phyloP scores from a whole-genome alignment of 2,888 invertebrate species.

The Sturmia bella region DNA sequence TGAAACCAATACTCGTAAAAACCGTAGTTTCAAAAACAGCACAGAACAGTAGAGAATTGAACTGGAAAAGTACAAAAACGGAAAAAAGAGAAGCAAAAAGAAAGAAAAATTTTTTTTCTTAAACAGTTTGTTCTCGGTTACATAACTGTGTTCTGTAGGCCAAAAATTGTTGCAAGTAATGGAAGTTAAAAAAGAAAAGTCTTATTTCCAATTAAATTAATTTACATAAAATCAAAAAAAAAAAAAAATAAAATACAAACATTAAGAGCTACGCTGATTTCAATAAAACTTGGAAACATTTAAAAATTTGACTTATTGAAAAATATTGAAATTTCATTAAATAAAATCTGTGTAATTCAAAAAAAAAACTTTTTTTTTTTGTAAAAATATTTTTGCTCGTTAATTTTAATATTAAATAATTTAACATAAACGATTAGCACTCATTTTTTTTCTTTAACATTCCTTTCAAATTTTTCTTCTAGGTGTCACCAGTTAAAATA shows the following conservation, averaged over 20 bases:
- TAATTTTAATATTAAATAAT: background rate
- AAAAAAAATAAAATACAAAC: background rate
- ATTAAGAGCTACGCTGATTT: no score
- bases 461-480: slow-evolving; percentile 23
- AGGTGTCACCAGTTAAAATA: slow-evolving; percentile 63
- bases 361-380: no score
- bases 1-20: slow-evolving; percentile 38
- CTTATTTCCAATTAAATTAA: slow-evolving; percentile 14
- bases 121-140: slow-evolving; percentile 73
- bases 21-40: slow-evolving; percentile 42
- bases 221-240: background rate
- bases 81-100: slow-evolving; percentile 42
- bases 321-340: no score
- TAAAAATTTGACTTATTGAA: no score
- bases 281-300: no score
- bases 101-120: slow-evolving; percentile 59
- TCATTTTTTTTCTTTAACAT: slow-evolving; percentile 15
- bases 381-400: no score
- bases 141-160: slow-evolving; percentile 77
- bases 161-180: slow-evolving; percentile 58
- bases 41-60: slow-evolving; percentile 54
- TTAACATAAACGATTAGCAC: slow-evolving; percentile 1
- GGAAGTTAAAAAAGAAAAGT: slow-evolving; percentile 21
- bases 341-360: no score
- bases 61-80: slow-evolving; percentile 52